Evolutionary conservation across 2,113 vertebrate species (phyloP).

Genomic region (Fulmarus glacialis): DNA sequence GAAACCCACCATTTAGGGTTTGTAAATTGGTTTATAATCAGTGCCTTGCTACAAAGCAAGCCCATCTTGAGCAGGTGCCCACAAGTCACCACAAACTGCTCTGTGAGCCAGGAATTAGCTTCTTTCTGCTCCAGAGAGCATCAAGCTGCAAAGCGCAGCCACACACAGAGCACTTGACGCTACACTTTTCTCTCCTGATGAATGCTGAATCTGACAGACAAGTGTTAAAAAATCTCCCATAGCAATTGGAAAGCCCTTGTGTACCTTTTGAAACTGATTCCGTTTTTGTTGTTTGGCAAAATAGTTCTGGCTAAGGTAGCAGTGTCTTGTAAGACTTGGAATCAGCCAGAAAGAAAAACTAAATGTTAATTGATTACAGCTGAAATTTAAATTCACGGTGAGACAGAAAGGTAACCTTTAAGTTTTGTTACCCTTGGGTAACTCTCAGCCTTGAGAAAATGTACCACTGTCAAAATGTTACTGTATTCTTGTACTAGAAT

Average conservation of each 20-base stretch:
- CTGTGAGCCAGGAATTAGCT: neutral
- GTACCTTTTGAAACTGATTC: neutral
- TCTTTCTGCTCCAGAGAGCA: neutral
- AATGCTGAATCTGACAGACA: neutral
- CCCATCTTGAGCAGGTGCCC: neutral
- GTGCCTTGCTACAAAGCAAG: neutral
- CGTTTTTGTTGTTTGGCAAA: neutral
- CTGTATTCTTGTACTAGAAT: neutral
- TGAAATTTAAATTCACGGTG: slow-evolving; percentile 29
- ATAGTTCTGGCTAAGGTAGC: neutral
- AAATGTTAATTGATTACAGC: slow-evolving; percentile 18
- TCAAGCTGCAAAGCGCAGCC: rapidly evolving
- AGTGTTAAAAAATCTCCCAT: neutral
- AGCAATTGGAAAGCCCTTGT: neutral
- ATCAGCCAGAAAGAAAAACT: neutral
- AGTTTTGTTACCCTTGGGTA: neutral
- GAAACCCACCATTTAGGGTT: neutral
- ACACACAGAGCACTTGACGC: neutral
- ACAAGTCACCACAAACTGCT: neutral
- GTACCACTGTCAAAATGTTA: neutral
- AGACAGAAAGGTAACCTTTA: slow-evolving; percentile 40
- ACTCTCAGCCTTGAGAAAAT: neutral
- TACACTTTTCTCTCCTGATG: neutral
- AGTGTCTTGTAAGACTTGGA: neutral
- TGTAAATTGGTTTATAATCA: neutral